Conservation (phyloP, 2,113 vertebrate genomes). For the Hippotragus niger region DNA sequence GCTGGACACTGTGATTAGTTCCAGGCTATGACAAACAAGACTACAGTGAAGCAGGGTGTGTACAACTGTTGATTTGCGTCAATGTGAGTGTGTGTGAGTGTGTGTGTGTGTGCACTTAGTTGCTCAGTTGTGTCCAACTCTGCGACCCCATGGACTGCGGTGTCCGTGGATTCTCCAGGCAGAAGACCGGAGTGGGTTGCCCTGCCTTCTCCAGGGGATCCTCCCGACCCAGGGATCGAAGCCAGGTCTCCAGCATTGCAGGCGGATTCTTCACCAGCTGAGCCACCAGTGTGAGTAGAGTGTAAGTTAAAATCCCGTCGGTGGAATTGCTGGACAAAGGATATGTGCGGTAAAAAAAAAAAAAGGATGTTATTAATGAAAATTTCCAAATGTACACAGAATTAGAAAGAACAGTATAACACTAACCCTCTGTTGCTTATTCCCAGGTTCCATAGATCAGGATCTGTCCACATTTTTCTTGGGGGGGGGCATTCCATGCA, state of each 20-base stretch:
- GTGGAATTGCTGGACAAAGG: not conserved
- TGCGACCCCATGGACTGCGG: not conserved
- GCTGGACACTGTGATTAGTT: not conserved
- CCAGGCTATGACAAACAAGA: not conserved
- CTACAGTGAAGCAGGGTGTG: rapidly evolving
- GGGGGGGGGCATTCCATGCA: not conserved
- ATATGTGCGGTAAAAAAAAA: not conserved
- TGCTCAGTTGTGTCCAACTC: not conserved
- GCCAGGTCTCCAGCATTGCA: not conserved
- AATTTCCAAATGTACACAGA: not conserved
- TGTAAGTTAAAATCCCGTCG: not conserved
- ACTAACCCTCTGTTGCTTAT: not conserved
- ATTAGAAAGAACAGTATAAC: not conserved
- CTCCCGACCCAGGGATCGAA: not conserved
- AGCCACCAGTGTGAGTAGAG: not conserved
- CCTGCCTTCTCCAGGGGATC: not conserved
- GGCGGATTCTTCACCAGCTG: not conserved
- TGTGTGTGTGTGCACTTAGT: not conserved
- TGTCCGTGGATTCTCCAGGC: not conserved
- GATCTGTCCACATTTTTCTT: not conserved
- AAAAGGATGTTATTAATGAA: not conserved
- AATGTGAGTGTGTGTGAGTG: not conserved
- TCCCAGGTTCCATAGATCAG: no score
- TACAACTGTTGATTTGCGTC: not conserved
- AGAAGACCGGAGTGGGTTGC: not conserved